These are phyloP conservation scores for Brachycybe producta DNA, from an alignment of 2,888 invertebrate species.

Conservation along the genomic window DNA sequence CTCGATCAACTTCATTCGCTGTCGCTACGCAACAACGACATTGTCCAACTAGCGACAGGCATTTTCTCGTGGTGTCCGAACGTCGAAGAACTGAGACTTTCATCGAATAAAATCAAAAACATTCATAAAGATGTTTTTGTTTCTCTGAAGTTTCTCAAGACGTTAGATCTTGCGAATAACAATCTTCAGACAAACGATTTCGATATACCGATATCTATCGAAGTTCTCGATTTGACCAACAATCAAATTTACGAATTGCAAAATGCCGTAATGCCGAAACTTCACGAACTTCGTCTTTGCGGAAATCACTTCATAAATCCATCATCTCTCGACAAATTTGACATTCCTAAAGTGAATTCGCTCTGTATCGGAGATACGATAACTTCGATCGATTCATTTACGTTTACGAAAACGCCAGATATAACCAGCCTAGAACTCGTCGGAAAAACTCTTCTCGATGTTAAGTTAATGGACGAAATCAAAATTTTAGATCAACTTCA, in stretches of 20 bases:
- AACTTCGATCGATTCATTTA: neutral
- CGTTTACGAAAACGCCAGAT: neutral
- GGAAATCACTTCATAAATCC: neutral
- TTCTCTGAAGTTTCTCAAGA: neutral
- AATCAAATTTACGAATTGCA: neutral
- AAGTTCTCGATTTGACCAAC: constrained; percentile 1
- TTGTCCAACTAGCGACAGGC: neutral
- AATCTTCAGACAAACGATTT: neutral
- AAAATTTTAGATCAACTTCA: neutral
- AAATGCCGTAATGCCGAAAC: neutral
- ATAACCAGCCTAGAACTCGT: neutral
- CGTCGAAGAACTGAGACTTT: neutral
- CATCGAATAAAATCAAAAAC: neutral
- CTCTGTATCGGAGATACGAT: constrained; percentile 2
- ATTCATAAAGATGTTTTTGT: neutral
- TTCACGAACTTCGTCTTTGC: neutral
- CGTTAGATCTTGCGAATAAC: neutral
- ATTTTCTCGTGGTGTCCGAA: constrained; percentile 4
- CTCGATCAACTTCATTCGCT: neutral
- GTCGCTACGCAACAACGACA: neutral
- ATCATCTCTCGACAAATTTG: neutral
- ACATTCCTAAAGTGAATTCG: neutral
- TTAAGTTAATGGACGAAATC: neutral
- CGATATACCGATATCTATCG: constrained; percentile 2
- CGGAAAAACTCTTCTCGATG: neutral